Evolutionary conservation across 2,113 vertebrate genomes (phyloP), one percentile per base, ranked within the genome.

Genomic region (Brienomyrus brachyistius): DNA sequence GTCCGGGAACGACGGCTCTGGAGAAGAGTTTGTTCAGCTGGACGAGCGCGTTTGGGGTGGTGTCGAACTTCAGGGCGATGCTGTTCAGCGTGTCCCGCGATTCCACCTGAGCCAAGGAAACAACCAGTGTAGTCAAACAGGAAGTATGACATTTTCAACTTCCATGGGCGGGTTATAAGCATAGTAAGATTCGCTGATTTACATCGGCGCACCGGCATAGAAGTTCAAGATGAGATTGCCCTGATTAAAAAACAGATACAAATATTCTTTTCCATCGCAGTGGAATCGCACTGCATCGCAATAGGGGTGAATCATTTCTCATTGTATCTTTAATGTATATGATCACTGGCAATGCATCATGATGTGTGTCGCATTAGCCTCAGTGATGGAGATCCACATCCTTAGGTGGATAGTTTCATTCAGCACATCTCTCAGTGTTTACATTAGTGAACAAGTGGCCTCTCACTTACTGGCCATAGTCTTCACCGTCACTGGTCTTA

Each of bases 21-120:
- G 96, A 95, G 92, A 97, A 97, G 90, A 97, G 95, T 88, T 97
- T 97, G 95, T 97, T 97, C 94, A 97, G 94, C 1, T 97, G 97
- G 92, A 97, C 97, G 91, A 97, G 94, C 92, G 97, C 96, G 87
- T 97, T 97, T 70, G 97, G 97, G 9, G 97, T 97, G 89, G 96
- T 97, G 95, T 97, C 97, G 95, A 97, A 97, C 93, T 97, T 97
- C 95, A 97, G 93, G 74, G 97, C 96, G 94, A 97, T 97, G 93
- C 95, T 97, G 94, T 97, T 97, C 94, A 97, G 94, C 88, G 97
- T 96, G 93, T 97, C 97, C 93, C 95, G 95, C 54, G 96, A 94
- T 91, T 97, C 96, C 92, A 97, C 97, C 97, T 97, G 94, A 92
- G 94, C 70, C 92, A 92, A 59, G 84, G 15, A 2, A 31, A 86